Base-by-base conservation (phyloP, 2,797 vertebrate genomes). In the Poliocrania exsul region DNA sequence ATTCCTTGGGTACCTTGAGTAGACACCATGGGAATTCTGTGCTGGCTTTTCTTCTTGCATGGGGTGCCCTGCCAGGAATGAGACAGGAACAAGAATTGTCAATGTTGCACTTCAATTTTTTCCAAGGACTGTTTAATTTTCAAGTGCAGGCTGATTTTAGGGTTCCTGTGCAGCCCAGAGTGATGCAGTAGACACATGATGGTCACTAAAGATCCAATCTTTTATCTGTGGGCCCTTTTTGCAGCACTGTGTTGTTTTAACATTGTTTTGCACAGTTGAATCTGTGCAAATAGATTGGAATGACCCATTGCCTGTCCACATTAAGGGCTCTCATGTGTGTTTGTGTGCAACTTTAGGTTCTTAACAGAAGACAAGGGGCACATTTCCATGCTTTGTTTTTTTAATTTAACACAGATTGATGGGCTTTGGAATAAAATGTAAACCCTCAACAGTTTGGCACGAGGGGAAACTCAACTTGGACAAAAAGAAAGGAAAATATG, bases 381-480 rank as follows among this genome's bases (percentile, higher is more conserved):
- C 92, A 69, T 97, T 98, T 97, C 90, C 89, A 93, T 95, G 73
- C 91, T 93, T 86, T 84, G 35, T 70, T 90, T 92, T 91, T 96
- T 93, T 91, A 97, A 97, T 97, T 95, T 95, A 94, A 49, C 97
- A 94, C 92, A 96, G 97, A 98, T 97, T 98, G 96, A 97, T 93
- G 70, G 82, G 19, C 21, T 91, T 88, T 95, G 92, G 92, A 93
- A 88, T 90, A 50, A 90, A 94, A 88, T 94, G 97, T 95, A 94
- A 98, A 98, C 97, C 96, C 96, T 92, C 95, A 92, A 80, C 62
- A 92, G 77, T 96, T 97, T 97, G 97, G 96, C 93, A 85, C 33
- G 11, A 74, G 77, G 67, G 93, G 77, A 73, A 93, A 78, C 54
- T 67, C 65, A 91, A 5, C 96, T 96, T 97, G 96, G 91, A 96